Conservation (phyloP, 2,797 vertebrate genomes). For the Artibeus jamaicensis region DNA sequence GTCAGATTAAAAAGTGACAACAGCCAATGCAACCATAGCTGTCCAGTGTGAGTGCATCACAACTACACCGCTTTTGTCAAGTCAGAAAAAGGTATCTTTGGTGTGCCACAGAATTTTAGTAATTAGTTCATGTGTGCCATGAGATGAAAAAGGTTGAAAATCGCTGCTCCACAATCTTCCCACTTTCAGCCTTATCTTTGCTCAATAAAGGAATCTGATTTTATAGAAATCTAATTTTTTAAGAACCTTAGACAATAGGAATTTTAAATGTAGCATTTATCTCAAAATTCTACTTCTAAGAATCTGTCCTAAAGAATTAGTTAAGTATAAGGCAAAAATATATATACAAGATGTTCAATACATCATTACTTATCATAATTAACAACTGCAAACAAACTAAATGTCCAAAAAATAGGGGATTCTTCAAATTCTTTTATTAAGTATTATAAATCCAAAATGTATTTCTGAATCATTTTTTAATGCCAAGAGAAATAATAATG, state of each 20-base stretch:
- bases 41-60: neutral
- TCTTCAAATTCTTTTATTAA: neutral
- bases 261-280: neutral
- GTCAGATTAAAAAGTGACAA: neutral
- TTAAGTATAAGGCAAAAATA: neutral
- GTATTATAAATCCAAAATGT: neutral
- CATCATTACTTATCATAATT: slow-evolving; percentile 64
- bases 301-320: slow-evolving; percentile 17
- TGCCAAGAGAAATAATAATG: neutral
- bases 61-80: neutral
- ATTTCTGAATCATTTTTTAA: slow-evolving; percentile 25
- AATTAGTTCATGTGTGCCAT: neutral
- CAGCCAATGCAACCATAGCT: neutral
- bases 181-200: neutral
- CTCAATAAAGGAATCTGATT: neutral
- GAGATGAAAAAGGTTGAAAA: neutral
- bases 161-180: neutral
- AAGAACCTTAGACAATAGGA: neutral
- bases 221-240: slow-evolving; percentile 33
- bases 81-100: neutral
- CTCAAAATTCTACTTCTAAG: slow-evolving; percentile 23
- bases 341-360: slow-evolving; percentile 47
- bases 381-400: slow-evolving; percentile 2
- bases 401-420: neutral
- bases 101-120: neutral